These are phyloP conservation scores for Eudyptes chrysolophus DNA, from an alignment of 2,113 vertebrate species.

Conservation along the genomic window DNA sequence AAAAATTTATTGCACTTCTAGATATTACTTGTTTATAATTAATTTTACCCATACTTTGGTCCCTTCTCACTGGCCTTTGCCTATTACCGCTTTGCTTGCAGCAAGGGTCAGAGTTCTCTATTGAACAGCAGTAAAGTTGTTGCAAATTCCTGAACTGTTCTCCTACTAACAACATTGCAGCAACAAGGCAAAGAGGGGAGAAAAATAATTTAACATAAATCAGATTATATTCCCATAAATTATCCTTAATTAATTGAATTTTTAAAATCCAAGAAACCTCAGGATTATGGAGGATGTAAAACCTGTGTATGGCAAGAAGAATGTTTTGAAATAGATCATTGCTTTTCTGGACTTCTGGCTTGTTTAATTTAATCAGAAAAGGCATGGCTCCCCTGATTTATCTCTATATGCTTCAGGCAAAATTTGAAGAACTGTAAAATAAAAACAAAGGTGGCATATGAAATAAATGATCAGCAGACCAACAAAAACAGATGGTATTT, in stretches of 20 bases:
- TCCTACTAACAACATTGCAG: background rate
- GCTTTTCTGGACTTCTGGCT: background rate
- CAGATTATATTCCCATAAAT: background rate
- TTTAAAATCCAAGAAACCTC: background rate
- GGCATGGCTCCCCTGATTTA: background rate
- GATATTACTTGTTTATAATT: background rate
- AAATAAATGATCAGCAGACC: background rate
- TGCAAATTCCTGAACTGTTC: background rate
- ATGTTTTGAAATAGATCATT: background rate
- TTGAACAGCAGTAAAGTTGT: background rate
- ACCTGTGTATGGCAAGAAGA: background rate
- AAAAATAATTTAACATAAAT: background rate
- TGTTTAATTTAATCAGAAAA: background rate
- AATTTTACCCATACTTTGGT: background rate
- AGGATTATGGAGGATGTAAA: background rate
- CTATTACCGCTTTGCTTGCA: background rate
- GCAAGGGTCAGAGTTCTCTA: background rate
- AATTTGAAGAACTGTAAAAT: slow-evolving; percentile 1
- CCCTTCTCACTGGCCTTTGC: background rate
- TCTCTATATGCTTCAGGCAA: background rate
- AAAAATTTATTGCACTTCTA: background rate
- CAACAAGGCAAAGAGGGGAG: background rate
- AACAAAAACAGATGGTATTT: background rate
- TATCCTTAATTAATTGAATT: background rate
- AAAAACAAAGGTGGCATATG: slow-evolving; percentile 12